Percentiles rank a stretch among this genome's conserved stretches.
phyloP scores from a whole-genome alignment of 2,797 vertebrate genomes.

The Trichosurus vulpecula region DNA sequence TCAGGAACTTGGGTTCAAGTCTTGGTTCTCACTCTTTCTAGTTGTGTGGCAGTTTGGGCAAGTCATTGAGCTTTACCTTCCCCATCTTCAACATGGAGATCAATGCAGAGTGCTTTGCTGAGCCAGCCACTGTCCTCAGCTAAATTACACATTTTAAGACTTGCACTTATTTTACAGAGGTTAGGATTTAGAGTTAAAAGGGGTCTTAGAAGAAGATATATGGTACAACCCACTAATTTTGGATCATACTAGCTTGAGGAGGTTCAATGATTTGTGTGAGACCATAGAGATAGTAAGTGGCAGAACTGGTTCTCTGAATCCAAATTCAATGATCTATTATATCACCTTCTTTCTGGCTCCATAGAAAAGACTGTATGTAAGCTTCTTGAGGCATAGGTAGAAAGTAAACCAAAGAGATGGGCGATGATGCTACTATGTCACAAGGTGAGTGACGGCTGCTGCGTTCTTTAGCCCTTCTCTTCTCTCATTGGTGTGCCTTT shows the following conservation, averaged over 20 bases:
- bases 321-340: not conserved
- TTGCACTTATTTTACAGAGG: not conserved
- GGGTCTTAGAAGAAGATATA: not conserved
- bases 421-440: conserved; percentile 3
- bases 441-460: not conserved
- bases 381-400: not conserved
- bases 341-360: not conserved
- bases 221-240: not conserved
- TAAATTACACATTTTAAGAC: not conserved
- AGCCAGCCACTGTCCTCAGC: not conserved
- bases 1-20: not conserved
- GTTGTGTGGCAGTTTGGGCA: not conserved
- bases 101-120: not conserved
- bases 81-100: not conserved
- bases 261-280: not conserved
- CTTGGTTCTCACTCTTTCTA: not conserved
- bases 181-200: not conserved
- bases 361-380: not conserved
- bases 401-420: not conserved
- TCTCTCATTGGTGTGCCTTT: conserved; percentile 35
- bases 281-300: not conserved
- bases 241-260: not conserved
- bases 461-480: not conserved
- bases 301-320: not conserved
- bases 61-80: not conserved